Percentiles rank a stretch among this genome's conserved stretches.
These are phyloP conservation scores for Thaleichthys pacificus DNA, from an alignment of 2,797 vertebrate species.

Conservation along the genomic window DNA sequence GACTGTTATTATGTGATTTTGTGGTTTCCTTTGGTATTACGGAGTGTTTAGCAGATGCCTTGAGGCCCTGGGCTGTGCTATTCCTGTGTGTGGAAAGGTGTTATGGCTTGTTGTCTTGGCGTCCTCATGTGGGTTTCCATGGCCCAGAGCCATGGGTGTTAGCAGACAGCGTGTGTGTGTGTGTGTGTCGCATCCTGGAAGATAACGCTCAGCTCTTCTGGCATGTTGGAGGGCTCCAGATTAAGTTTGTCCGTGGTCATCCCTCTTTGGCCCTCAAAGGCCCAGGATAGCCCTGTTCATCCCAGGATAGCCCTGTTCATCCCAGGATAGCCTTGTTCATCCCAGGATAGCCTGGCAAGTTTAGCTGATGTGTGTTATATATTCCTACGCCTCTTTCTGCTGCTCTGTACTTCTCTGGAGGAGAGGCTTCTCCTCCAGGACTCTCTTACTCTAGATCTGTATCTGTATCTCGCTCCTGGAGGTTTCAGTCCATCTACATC, in stretches of 20 bases:
- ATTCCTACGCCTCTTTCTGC: background rate
- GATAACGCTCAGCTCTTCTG: background rate
- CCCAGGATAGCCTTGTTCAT: background rate
- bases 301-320: background rate
- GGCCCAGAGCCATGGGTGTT: too few relatives aligned
- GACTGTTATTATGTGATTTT: background rate
- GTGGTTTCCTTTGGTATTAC: background rate
- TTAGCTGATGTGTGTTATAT: background rate
- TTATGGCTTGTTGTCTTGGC: background rate
- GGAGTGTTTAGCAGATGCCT: background rate
- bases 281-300: background rate
- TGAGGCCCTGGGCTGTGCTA: background rate
- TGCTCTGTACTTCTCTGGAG: background rate
- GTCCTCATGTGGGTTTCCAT: background rate
- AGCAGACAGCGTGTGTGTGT: too few relatives aligned
- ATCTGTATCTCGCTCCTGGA: too few relatives aligned
- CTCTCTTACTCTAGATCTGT: too few relatives aligned
- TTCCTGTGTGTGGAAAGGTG: slow-evolving; percentile 1
- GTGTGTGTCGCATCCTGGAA: background rate
- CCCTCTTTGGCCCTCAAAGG: background rate
- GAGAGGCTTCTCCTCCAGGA: too few relatives aligned
- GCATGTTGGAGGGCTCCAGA: background rate
- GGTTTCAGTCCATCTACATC: too few relatives aligned
- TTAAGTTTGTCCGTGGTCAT: background rate
- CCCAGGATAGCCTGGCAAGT: background rate